Evolutionary conservation across 2,797 vertebrate genomes (phyloP).

Genomic region (Hoplostethus atlanticus): DNA sequence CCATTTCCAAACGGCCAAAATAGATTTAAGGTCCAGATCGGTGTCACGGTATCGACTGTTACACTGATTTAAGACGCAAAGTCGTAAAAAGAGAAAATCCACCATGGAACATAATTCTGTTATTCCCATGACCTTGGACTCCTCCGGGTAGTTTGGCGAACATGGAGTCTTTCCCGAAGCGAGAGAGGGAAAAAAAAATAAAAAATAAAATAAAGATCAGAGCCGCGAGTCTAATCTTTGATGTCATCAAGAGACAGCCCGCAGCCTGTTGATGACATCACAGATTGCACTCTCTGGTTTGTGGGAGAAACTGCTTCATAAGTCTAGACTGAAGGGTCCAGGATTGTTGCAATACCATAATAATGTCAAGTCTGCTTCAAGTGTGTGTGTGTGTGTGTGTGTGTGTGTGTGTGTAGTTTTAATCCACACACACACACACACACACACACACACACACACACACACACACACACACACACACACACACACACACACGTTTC

Average conservation of each 20-base stretch:
- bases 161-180: conserved; percentile 19
- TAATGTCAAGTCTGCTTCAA: conserved; percentile 24
- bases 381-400: no score
- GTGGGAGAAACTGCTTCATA: conserved; percentile 1
- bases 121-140: conserved; percentile 69
- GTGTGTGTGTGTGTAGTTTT: conserved; percentile 21
- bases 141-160: background rate
- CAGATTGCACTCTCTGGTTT: conserved; percentile 36
- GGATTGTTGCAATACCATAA: background rate
- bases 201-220: conserved; percentile 24
- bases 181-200: background rate
- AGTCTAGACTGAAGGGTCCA: background rate
- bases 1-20: conserved; percentile 21
- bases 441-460: background rate
- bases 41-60: background rate
- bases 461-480: conserved; percentile 9
- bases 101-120: conserved; percentile 11
- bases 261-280: conserved; percentile 75
- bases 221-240: conserved; percentile 63
- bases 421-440: conserved; percentile 26
- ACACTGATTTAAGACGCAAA: conserved; percentile 7
- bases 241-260: conserved; percentile 60
- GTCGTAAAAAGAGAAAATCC: conserved; percentile 14
- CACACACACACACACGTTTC: conserved; percentile 21
- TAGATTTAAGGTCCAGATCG: conserved; percentile 24